Evolutionary conservation across 2,888 invertebrate species (phyloP).

Genomic region (Invenusta paracnida): DNA sequence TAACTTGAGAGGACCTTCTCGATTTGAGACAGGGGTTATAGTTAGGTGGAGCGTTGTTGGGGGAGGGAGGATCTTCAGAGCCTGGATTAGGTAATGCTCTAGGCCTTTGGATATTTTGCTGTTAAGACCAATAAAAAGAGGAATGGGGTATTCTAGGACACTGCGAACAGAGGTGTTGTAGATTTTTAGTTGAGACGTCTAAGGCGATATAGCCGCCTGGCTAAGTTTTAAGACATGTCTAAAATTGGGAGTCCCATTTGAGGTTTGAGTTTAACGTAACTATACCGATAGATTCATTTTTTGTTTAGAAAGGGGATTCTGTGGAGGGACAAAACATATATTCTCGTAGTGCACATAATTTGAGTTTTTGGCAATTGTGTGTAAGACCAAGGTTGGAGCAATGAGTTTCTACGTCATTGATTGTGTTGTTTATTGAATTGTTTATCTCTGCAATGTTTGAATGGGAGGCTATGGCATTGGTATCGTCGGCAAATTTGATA

Average conservation of each 20-base stretch:
- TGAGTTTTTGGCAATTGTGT: slow-evolving; percentile 2
- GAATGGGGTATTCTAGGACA: not conserved
- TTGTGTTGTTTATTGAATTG: slow-evolving; percentile 11
- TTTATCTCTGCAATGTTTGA: slow-evolving; percentile 23
- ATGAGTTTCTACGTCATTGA: slow-evolving; percentile 21
- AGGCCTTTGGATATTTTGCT: slow-evolving; percentile 20
- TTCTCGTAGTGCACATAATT: slow-evolving; percentile 5
- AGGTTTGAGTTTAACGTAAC: not conserved
- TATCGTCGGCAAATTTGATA: slow-evolving; percentile 12
- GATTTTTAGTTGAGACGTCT: not conserved
- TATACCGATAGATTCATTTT: not conserved
- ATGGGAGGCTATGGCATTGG: slow-evolving; percentile 2
- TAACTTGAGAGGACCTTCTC: not conserved
- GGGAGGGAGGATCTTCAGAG: not conserved
- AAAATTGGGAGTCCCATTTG: not conserved
- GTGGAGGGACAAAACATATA: not conserved
- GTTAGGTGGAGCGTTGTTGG: slow-evolving; percentile 10
- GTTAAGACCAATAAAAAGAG: not conserved
- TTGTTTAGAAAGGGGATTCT: not conserved
- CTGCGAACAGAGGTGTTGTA: not conserved
- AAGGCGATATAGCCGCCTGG: not conserved
- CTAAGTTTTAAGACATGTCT: not conserved
- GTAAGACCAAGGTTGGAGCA: not conserved
- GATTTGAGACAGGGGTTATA: slow-evolving; percentile 20
- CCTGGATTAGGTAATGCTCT: not conserved